Base-by-base conservation (phyloP, 2,797 vertebrate species). In the Halcyon leucocephala region DNA sequence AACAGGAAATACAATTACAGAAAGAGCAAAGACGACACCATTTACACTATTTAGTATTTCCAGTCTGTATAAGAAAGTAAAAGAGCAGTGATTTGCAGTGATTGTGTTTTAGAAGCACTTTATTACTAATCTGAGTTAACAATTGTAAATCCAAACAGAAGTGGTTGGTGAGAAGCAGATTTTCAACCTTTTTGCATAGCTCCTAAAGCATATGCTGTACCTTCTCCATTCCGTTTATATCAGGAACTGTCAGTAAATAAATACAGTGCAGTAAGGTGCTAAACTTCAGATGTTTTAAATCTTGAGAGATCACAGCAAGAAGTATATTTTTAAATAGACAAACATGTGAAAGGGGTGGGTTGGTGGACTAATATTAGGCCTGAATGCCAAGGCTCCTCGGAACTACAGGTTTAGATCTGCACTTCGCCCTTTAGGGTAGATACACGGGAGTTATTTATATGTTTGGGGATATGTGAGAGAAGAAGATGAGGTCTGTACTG, bases 371-470 rank as follows among this genome's bases (percentile, higher is more conserved):
- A 96, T 85, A 93, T 91, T 95, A 95, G 91, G 74, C 39, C 35
- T 73, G 77, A 52, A 77, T 92, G 77, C 60, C 2, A 25, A 86
- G 66, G 60, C 78, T 93, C 82, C 73, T 48, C 81, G 93, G 91
- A 96, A 61, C 58, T 91, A 79, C 39, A 3, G n/a, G 35, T 86
- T 95, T 81, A 84, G 62, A 76, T 90, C 57, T 95, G 89, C 96
- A 94, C 96, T 97, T 95, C 14, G 82, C 89, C 95, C 94, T 97
- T 96, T 94, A 88, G 81, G 74, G 70, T 64, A 49, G 73, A 54
- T 93, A 41, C 28, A 28, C 37, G 41, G 66, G 77, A 67, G 96
- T 96, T 97, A 95, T 95, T 96, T 97, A 65, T 90, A 35, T 70
- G 35, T 84, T 94, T 86, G 64, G 35, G 80, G 42, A 61, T 70